phyloP scores from a whole-genome alignment of 2,797 vertebrate genomes.

The Labeo calbasu region DNA sequence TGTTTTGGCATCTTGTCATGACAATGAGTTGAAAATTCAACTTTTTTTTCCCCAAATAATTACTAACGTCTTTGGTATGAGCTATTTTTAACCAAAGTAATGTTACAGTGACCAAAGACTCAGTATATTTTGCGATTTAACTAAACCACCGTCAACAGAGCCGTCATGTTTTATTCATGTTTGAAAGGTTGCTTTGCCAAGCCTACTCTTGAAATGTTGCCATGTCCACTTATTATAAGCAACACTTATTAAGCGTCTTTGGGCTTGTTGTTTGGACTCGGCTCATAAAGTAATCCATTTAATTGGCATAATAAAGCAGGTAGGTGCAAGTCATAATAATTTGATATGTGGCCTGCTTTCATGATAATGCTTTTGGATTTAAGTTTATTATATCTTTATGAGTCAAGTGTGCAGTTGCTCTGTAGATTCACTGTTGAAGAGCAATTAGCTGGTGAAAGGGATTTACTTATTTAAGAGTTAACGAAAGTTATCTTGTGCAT shows the following conservation, averaged over 20 bases:
- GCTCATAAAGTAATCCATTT: background rate
- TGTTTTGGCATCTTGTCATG: no score
- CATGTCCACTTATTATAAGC: background rate
- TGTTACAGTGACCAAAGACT: background rate
- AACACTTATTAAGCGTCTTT: background rate
- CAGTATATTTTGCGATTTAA: background rate
- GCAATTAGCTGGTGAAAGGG: background rate
- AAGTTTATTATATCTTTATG: background rate
- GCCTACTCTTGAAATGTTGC: background rate
- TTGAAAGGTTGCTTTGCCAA: no score
- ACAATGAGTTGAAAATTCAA: no score
- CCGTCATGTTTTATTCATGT: no score
- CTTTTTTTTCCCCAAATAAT: no score
- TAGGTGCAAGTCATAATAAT: background rate
- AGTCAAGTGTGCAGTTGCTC: background rate
- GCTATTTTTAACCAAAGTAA: no score
- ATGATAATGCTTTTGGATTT: background rate
- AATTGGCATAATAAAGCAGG: background rate
- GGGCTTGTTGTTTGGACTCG: background rate
- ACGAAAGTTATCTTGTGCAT: background rate
- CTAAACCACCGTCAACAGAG: background rate
- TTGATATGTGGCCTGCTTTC: background rate
- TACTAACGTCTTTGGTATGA: no score
- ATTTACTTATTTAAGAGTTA: background rate
- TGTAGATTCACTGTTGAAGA: background rate